Evolutionary conservation across 1,140 invertebrate genomes (phyloP).

Genomic region (Spodoptera litura): DNA sequence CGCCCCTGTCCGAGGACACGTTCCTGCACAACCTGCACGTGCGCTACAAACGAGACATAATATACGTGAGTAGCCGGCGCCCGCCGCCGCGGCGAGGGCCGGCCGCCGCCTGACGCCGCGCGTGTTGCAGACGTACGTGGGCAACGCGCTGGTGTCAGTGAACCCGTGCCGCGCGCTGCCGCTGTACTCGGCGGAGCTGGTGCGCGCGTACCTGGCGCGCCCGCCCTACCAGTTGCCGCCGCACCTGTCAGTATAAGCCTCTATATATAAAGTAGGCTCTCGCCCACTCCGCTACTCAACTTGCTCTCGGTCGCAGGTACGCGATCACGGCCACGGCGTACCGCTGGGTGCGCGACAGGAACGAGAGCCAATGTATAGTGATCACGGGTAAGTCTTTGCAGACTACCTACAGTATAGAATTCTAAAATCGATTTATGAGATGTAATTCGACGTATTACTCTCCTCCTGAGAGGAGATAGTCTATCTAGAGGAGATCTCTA

Average conservation of each 20-base stretch:
- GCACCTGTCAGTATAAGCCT: slow-evolving; percentile 91
- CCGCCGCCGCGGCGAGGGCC: background rate
- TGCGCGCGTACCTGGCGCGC: slow-evolving; percentile 91
- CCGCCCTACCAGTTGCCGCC: slow-evolving; percentile 95
- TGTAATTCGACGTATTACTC: too few species aligned
- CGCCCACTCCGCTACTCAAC: background rate
- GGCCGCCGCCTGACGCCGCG: background rate
- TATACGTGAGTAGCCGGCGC: slow-evolving; percentile 88
- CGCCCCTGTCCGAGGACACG: slow-evolving; percentile 91
- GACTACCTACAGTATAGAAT: background rate
- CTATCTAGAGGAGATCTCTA: too few species aligned
- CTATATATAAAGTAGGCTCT: too few species aligned
- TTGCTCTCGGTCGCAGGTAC: slow-evolving; percentile 87
- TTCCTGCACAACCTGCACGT: slow-evolving; percentile 92
- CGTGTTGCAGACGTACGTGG: slow-evolving; percentile 91
- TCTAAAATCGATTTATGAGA: too few species aligned
- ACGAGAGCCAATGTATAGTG: slow-evolving; percentile 93
- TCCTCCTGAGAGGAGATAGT: too few species aligned
- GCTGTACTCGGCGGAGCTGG: slow-evolving; percentile 92
- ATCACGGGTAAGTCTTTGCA: slow-evolving; percentile 87
- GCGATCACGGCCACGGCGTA: slow-evolving; percentile 92
- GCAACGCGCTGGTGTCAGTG: slow-evolving; percentile 91
- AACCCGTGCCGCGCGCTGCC: slow-evolving; percentile 93
- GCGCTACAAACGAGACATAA: slow-evolving; percentile 92
- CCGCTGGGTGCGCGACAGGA: slow-evolving; percentile 90